These are phyloP conservation scores for Hemicordylus capensis DNA, from an alignment of 2,113 vertebrate species.

Conservation along the genomic window DNA sequence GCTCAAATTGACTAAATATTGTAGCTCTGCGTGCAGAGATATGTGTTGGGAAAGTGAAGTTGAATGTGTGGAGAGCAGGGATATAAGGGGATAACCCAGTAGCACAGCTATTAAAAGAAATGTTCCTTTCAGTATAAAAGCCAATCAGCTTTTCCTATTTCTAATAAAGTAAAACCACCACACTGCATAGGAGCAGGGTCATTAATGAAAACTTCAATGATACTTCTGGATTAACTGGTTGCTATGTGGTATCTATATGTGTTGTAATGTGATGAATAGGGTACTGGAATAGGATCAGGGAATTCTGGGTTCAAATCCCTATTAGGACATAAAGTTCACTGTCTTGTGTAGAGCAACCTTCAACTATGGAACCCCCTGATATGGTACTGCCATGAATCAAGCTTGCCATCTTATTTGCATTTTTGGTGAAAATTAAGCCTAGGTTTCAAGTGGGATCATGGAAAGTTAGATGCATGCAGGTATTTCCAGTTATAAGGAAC, in stretches of 20 bases:
- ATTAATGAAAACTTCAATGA: neutral
- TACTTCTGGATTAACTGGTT: neutral
- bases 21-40: too few species aligned
- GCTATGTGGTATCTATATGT: neutral
- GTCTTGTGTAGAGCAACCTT: neutral
- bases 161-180: neutral
- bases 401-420: neutral
- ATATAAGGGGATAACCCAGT: neutral
- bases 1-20: too few species aligned
- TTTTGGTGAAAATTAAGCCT: neutral
- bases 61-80: too few species aligned
- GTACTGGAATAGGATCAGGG: neutral
- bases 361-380: too few species aligned
- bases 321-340: neutral
- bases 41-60: neutral
- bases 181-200: neutral
- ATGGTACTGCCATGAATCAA: neutral
- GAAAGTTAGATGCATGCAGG: neutral
- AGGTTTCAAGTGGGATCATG: neutral
- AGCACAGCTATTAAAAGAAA: neutral
- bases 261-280: neutral
- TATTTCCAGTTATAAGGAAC: neutral
- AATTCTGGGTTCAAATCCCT: neutral
- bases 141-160: neutral
- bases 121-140: neutral